Conservation (phyloP, 1,140 invertebrate species). For the Drosophila mayri region DNA sequence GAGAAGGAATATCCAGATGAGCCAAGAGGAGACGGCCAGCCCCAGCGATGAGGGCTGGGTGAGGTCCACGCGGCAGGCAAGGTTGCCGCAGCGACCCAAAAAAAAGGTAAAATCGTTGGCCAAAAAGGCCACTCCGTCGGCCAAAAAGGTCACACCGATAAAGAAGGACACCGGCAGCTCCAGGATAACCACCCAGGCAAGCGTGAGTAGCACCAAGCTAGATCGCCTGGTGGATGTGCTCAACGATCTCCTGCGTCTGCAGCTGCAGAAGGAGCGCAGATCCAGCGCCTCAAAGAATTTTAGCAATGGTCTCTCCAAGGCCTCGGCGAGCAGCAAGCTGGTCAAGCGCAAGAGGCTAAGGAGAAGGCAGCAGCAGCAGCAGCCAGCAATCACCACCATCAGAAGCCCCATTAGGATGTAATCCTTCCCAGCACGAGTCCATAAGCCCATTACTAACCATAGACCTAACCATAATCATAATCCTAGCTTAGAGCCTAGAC, state of each 20-base stretch:
- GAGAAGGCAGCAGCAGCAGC: slow-evolving; percentile 2
- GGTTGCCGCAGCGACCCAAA: background rate
- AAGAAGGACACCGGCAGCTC: background rate
- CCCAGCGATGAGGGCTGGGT: slow-evolving; percentile 13
- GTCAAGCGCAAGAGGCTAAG: slow-evolving; percentile 17
- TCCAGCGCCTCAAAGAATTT: background rate
- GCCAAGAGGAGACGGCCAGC: background rate
- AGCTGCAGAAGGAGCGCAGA: slow-evolving; percentile 44
- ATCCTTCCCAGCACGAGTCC: background rate
- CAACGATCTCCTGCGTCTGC: slow-evolving; percentile 58
- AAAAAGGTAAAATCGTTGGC: slow-evolving; percentile 2
- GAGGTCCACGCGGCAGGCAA: slow-evolving; percentile 51
- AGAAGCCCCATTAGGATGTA: background rate
- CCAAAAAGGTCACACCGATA: background rate
- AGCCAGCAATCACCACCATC: slow-evolving; percentile 6
- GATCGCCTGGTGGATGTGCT: slow-evolving; percentile 68
- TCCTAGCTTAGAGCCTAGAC: slow-evolving; percentile 16
- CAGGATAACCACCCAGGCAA: slow-evolving; percentile 24
- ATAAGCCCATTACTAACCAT: slow-evolving; percentile 6
- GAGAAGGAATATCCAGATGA: background rate
- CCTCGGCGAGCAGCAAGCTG: slow-evolving; percentile 1
- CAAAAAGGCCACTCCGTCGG: background rate
- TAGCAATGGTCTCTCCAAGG: background rate
- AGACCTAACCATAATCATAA: slow-evolving; percentile 33
- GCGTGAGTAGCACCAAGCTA: slow-evolving; percentile 51